phyloP scores from a whole-genome alignment of 2,113 vertebrate species.

The Suricata suricatta region DNA sequence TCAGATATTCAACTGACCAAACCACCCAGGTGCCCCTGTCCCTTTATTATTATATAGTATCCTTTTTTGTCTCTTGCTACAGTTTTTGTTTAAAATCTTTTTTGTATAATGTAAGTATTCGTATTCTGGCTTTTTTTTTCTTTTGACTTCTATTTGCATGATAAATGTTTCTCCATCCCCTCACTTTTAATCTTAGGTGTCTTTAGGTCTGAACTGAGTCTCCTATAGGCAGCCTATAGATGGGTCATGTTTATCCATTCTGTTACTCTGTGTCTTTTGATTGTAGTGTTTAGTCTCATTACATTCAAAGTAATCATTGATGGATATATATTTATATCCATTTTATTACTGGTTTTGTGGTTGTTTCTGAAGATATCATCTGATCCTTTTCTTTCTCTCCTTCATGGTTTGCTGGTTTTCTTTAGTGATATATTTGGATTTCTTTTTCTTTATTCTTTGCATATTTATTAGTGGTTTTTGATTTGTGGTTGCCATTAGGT shows the following conservation, averaged over 20 bases:
- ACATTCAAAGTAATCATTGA: background rate
- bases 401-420: background rate
- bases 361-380: background rate
- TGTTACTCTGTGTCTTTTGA: background rate
- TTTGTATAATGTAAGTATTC: too few relatives aligned
- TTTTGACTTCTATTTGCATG: too few relatives aligned
- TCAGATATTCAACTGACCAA: too few relatives aligned
- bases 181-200: too few relatives aligned
- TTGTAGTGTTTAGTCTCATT: background rate
- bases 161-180: too few relatives aligned
- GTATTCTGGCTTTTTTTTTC: too few relatives aligned
- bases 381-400: background rate
- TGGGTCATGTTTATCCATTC: background rate
- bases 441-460: background rate
- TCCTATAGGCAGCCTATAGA: too few relatives aligned
- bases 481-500: background rate
- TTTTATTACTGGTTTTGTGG: background rate
- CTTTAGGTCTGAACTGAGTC: too few relatives aligned
- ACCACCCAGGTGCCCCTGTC: too few relatives aligned
- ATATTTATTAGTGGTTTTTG: background rate
- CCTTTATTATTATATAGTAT: too few relatives aligned
- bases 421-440: background rate
- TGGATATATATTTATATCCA: background rate
- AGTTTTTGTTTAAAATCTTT: too few relatives aligned
- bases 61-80: too few relatives aligned